phyloP scores from a whole-genome alignment of 2,113 vertebrate species.

The Tragelaphus imberbis region DNA sequence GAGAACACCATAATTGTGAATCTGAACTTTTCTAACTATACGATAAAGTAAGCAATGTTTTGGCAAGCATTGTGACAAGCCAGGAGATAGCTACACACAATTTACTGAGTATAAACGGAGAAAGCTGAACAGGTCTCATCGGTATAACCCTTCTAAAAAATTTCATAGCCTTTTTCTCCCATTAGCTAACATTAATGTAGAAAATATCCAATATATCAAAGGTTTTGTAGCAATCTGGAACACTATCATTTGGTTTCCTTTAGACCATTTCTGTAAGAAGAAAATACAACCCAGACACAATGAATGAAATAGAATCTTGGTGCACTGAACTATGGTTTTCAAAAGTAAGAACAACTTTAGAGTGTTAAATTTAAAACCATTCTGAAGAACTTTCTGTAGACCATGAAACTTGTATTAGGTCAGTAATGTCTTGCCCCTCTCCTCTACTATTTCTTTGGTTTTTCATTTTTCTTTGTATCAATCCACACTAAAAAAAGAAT shows the following conservation, averaged over 20 bases:
- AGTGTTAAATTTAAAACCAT: background rate
- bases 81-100: constrained; percentile 68
- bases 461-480: background rate
- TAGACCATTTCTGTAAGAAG: background rate
- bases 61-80: constrained; percentile 63
- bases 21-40: constrained; percentile 25
- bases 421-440: background rate
- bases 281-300: constrained; percentile 16
- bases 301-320: background rate
- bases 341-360: background rate
- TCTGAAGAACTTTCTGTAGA: background rate
- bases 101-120: constrained; percentile 55
- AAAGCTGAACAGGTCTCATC: background rate
- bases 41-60: constrained; percentile 71
- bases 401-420: background rate
- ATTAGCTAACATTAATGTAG: background rate
- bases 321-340: background rate
- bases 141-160: constrained; percentile 51
- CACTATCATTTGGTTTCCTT: constrained; percentile 1
- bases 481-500: background rate
- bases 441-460: background rate
- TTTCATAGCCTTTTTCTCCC: constrained; percentile 50
- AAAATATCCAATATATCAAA: constrained; percentile 39
- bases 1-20: constrained; percentile 35
- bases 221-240: constrained; percentile 5